Evolutionary conservation across 1,140 invertebrate species (phyloP).

Genomic region (Lethrus apterus): DNA sequence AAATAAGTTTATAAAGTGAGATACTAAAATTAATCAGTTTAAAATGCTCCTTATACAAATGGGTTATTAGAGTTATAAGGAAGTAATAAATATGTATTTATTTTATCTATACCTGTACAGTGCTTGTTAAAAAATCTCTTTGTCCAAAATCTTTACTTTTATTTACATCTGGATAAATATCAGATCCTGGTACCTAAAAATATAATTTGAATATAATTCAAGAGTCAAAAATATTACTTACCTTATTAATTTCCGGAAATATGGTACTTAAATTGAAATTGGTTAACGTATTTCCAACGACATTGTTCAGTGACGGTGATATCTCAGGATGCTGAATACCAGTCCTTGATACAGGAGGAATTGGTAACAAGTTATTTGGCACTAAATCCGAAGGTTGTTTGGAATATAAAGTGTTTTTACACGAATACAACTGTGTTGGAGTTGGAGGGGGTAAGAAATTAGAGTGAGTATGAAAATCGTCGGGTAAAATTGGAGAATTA

Average conservation of each 20-base stretch:
- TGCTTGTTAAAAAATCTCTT: slow-evolving; percentile 12
- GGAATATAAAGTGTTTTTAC: slow-evolving; percentile 36
- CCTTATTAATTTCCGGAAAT: slow-evolving; percentile 64
- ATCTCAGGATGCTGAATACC: slow-evolving; percentile 33
- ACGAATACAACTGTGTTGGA: slow-evolving; percentile 30
- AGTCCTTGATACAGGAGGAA: slow-evolving; percentile 21
- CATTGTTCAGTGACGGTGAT: slow-evolving; percentile 31
- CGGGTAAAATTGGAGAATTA: slow-evolving; percentile 39
- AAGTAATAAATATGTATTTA: no score
- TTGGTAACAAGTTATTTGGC: slow-evolving; percentile 24
- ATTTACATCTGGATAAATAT: slow-evolving; percentile 7
- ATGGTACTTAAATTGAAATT: slow-evolving; percentile 63
- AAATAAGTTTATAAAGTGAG: no score
- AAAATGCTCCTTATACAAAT: no score
- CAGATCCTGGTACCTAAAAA: slow-evolving; percentile 4
- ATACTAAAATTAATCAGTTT: no score
- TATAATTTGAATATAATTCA: neutral
- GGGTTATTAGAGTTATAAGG: no score
- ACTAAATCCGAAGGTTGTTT: slow-evolving; percentile 25
- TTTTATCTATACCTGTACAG: slow-evolving; percentile 14
- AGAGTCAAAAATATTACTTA: slow-evolving; percentile 24
- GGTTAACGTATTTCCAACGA: slow-evolving; percentile 50
- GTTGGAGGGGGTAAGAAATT: slow-evolving; percentile 36
- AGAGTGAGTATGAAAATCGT: slow-evolving; percentile 36
- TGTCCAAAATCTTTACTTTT: slow-evolving; percentile 14